Conservation (phyloP, 2,888 invertebrate genomes). For the Acronicta leporina region DNA sequence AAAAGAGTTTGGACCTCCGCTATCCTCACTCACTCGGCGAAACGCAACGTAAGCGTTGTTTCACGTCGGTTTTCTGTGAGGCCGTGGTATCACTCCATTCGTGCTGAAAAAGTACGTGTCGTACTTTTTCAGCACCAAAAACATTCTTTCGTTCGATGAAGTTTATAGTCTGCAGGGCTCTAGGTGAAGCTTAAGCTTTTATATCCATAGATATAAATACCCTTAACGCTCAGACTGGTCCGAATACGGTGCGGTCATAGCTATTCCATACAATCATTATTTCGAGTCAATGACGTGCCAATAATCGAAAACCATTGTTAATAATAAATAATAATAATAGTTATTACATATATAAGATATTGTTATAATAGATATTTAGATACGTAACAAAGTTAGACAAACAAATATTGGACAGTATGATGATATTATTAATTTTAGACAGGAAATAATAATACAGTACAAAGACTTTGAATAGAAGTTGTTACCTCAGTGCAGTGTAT, state of each 20-base stretch:
- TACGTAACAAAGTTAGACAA: slow-evolving; percentile 67
- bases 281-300: slow-evolving; percentile 83
- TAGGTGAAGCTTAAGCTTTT: slow-evolving; percentile 76
- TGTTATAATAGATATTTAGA: slow-evolving; percentile 67
- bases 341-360: slow-evolving; percentile 85
- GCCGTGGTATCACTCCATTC: too few species aligned
- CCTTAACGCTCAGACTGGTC: slow-evolving; percentile 70
- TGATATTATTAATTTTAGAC: slow-evolving; percentile 68
- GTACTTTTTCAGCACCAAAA: too few species aligned
- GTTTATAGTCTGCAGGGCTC: too few species aligned
- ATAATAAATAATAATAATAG: slow-evolving; percentile 71
- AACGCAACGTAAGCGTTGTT: too few species aligned
- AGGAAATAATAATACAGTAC: slow-evolving; percentile 64
- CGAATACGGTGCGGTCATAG: slow-evolving; percentile 40
- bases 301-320: slow-evolving; percentile 81
- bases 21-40: too few species aligned
- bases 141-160: too few species aligned
- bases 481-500: slow-evolving; percentile 87
- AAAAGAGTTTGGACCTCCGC: too few species aligned
- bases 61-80: too few species aligned
- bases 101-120: too few species aligned
- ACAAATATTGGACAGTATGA: slow-evolving; percentile 68
- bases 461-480: slow-evolving; percentile 46
- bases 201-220: slow-evolving; percentile 81
- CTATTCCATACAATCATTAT: slow-evolving; percentile 67